Conservation (phyloP, 1,140 invertebrate species). For the Euura saliciscinereae region DNA sequence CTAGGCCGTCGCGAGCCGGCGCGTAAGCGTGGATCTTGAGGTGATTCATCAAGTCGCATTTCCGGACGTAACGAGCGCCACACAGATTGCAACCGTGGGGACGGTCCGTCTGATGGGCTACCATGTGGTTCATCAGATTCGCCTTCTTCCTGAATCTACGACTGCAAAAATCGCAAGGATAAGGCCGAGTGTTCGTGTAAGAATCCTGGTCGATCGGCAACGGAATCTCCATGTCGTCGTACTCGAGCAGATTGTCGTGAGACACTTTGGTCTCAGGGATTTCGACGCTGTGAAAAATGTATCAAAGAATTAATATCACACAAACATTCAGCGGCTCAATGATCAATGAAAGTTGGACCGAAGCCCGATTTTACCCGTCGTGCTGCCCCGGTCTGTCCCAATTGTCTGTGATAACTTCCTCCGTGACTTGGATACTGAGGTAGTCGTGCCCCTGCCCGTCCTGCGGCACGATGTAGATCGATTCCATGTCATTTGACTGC, state of each 20-base stretch:
- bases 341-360: constrained; percentile 11
- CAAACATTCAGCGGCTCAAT: background rate
- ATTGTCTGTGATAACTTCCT: constrained; percentile 79
- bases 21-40: constrained; percentile 80
- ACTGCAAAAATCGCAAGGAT: constrained; percentile 85
- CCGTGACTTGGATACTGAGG: constrained; percentile 70
- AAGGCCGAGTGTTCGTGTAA: constrained; percentile 79
- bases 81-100: constrained; percentile 80
- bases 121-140: constrained; percentile 83
- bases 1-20: constrained; percentile 57
- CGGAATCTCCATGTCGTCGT: constrained; percentile 76
- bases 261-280: constrained; percentile 63
- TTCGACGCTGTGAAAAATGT: constrained; percentile 61
- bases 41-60: constrained; percentile 80
- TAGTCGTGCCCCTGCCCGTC: constrained; percentile 58
- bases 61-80: constrained; percentile 76
- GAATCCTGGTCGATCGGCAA: constrained; percentile 82
- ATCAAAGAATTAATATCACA: background rate
- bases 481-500: constrained; percentile 54
- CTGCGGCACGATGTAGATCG: constrained; percentile 55
- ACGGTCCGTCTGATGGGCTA: constrained; percentile 79
- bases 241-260: constrained; percentile 62
- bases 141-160: constrained; percentile 81
- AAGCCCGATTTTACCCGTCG: constrained; percentile 64
- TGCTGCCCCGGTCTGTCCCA: constrained; percentile 75